Percentiles rank a stretch among this genome's conserved stretches.
Conservation (phyloP, 2,797 vertebrate species). For the Tangara arthus region DNA sequence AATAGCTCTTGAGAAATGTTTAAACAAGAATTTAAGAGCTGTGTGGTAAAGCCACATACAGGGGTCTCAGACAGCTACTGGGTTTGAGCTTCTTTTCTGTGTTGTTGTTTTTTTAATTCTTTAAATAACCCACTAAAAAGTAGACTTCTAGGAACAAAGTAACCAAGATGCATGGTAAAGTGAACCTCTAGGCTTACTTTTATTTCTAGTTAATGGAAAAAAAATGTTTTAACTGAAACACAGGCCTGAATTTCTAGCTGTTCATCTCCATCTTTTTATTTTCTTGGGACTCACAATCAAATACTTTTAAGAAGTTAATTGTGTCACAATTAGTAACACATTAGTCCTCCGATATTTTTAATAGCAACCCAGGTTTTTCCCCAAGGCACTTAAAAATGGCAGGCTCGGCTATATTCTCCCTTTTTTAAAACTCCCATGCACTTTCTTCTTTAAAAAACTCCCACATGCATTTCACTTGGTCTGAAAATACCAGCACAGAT, state of each 20-base stretch:
- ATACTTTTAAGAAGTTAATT: slow-evolving; percentile 51
- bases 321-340: slow-evolving; percentile 70
- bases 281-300: slow-evolving; percentile 19
- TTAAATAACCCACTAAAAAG: slow-evolving; percentile 50
- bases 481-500: slow-evolving; percentile 61
- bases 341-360: slow-evolving; percentile 60
- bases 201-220: slow-evolving; percentile 37
- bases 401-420: slow-evolving; percentile 19
- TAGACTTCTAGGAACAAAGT: slow-evolving; percentile 42
- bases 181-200: slow-evolving; percentile 54
- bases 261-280: slow-evolving; percentile 36
- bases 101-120: slow-evolving; percentile 21
- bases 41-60: slow-evolving; percentile 41
- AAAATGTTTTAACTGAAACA: neutral
- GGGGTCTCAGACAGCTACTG: slow-evolving; percentile 29
- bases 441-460: slow-evolving; percentile 63
- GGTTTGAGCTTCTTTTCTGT: slow-evolving; percentile 18
- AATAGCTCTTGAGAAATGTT: slow-evolving; percentile 66
- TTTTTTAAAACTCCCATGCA: slow-evolving; percentile 44
- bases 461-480: slow-evolving; percentile 60
- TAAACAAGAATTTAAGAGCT: slow-evolving; percentile 72
- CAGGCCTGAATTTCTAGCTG: slow-evolving; percentile 30
- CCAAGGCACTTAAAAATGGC: slow-evolving; percentile 55
- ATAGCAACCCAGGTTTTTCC: slow-evolving; percentile 55
- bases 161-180: slow-evolving; percentile 24